These are phyloP conservation scores for Planococcus citri DNA, from an alignment of 1,140 invertebrate genomes.

Conservation along the genomic window DNA sequence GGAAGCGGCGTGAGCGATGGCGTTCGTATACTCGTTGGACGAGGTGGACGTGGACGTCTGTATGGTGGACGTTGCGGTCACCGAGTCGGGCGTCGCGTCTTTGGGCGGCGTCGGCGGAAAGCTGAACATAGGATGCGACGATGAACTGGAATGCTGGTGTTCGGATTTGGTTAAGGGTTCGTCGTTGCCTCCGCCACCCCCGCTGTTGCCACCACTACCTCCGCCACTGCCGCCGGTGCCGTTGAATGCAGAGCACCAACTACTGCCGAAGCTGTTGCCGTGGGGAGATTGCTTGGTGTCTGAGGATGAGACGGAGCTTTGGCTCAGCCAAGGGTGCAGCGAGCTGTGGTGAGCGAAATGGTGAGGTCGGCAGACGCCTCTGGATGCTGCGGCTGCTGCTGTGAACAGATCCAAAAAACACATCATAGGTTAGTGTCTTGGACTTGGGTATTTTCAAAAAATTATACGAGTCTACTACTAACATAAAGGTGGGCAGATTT, in stretches of 20 bases:
- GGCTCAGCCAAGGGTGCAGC: constrained; percentile 25
- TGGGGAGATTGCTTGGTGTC: constrained; percentile 21
- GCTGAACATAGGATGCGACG: constrained; percentile 28
- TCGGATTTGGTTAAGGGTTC: constrained; percentile 15
- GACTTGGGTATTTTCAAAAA: too few relatives aligned
- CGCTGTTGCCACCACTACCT: constrained; percentile 12
- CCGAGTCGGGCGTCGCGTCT: constrained; percentile 28
- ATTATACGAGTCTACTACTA: too few relatives aligned
- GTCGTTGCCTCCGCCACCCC: constrained; percentile 9
- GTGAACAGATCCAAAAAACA: neutral
- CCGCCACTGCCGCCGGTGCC: constrained; percentile 17
- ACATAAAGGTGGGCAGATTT: too few relatives aligned
- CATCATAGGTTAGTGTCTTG: neutral
- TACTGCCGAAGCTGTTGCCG: constrained; percentile 17
- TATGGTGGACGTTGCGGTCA: constrained; percentile 26
- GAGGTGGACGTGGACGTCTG: constrained; percentile 25
- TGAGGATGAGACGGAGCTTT: constrained; percentile 8
- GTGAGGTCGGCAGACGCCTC: constrained; percentile 26
- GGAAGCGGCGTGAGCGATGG: constrained; percentile 27
- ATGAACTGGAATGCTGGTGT: constrained; percentile 22
- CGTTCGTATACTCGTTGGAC: constrained; percentile 26
- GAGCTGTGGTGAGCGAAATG: constrained; percentile 25
- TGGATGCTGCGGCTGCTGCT: constrained; percentile 1
- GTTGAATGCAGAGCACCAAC: constrained; percentile 22
- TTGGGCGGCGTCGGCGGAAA: constrained; percentile 29